phyloP scores from a whole-genome alignment of 2,888 invertebrate species.

The Ypsolopha scabrella region DNA sequence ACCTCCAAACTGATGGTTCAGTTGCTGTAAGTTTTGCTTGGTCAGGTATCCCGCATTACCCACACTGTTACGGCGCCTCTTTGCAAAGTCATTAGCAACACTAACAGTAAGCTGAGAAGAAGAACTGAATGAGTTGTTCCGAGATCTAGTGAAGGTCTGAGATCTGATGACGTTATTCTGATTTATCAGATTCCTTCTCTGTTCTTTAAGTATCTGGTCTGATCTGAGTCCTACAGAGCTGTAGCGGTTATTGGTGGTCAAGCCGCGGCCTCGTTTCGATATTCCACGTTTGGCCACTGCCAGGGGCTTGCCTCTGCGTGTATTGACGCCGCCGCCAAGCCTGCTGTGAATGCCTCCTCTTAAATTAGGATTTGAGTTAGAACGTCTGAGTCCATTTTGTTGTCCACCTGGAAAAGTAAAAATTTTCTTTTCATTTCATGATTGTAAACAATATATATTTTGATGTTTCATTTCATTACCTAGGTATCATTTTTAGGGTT shows the following conservation, averaged over 20 bases:
- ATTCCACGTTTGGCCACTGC: constrained; percentile 56
- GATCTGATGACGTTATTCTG: constrained; percentile 48
- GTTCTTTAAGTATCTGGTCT: constrained; percentile 54
- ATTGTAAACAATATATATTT: too few relatives aligned
- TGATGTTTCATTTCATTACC: too few relatives aligned
- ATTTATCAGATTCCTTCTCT: constrained; percentile 31
- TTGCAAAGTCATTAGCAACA: constrained; percentile 55
- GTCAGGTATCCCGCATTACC: constrained; percentile 50
- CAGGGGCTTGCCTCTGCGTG: constrained; percentile 41
- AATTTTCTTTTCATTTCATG: neutral
- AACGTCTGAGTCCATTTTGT: constrained; percentile 32
- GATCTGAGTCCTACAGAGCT: constrained; percentile 57
- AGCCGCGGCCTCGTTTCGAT: constrained; percentile 53
- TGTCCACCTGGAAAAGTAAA: constrained; percentile 30
- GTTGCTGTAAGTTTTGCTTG: constrained; percentile 45
- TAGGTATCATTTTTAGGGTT: too few relatives aligned
- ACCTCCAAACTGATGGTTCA: constrained; percentile 45
- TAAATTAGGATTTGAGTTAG: constrained; percentile 36
- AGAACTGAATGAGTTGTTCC: constrained; percentile 25
- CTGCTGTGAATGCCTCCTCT: constrained; percentile 43
- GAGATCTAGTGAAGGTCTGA: constrained; percentile 57
- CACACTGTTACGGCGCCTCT: constrained; percentile 50
- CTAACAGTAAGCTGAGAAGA: constrained; percentile 54
- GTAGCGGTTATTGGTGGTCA: constrained; percentile 43
- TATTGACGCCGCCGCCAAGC: constrained; percentile 34